These are phyloP conservation scores for Oryzias curvinotus DNA, from an alignment of 2,113 vertebrate species.

Conservation along the genomic window DNA sequence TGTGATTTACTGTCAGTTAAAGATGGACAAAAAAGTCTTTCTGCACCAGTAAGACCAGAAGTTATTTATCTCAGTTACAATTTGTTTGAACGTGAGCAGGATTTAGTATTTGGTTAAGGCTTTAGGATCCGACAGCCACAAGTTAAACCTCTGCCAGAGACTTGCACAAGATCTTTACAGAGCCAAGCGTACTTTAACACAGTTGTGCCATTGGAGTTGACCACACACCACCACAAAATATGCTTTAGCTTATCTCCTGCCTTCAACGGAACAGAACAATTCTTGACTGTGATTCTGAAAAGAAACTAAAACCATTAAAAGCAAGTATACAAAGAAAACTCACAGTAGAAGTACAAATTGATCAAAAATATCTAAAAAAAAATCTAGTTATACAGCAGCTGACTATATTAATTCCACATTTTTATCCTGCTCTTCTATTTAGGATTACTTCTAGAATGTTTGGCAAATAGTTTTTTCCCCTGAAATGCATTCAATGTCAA, in stretches of 20 bases:
- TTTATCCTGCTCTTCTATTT: too few relatives aligned
- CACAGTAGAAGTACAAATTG: too few relatives aligned
- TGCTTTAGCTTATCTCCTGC: neutral
- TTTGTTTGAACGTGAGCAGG: constrained; percentile 26
- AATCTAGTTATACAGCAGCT: too few relatives aligned
- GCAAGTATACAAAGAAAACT: too few relatives aligned
- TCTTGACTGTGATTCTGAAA: too few relatives aligned
- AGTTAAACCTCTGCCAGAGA: constrained; percentile 7
- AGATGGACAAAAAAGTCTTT: neutral
- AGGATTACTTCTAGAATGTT: too few relatives aligned
- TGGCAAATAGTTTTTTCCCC: too few relatives aligned
- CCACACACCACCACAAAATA: neutral
- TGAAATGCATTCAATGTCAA: too few relatives aligned
- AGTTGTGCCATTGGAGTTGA: constrained; percentile 7
- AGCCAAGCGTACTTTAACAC: constrained; percentile 15
- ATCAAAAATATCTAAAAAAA: too few relatives aligned
- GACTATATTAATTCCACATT: too few relatives aligned
- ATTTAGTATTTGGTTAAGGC: constrained; percentile 29
- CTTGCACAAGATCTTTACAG: constrained; percentile 5
- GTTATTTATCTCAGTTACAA: neutral
- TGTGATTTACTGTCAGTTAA: neutral
- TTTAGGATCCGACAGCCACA: constrained; percentile 17
- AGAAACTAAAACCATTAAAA: too few relatives aligned
- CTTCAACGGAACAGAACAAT: neutral
- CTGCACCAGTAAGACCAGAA: neutral